A percentile compares a stretch with the other conserved stretches of the same genome.
Evolutionary conservation across 2,113 vertebrate genomes (phyloP).

Genomic region (Aspidoscelis tigris): DNA sequence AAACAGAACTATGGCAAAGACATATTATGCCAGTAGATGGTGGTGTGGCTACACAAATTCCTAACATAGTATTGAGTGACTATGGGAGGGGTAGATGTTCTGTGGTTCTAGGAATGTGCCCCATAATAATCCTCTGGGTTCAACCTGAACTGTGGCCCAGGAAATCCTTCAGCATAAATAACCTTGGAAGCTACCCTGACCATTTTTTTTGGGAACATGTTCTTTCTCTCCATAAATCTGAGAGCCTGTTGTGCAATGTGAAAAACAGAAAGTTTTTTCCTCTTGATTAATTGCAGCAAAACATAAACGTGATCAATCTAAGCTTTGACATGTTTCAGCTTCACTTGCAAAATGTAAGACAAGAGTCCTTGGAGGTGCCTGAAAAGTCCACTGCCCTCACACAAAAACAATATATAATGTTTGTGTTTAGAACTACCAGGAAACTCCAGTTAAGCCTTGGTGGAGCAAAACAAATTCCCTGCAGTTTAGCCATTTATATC

Average conservation of each 20-base stretch:
- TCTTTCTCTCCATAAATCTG: slow-evolving; percentile 63
- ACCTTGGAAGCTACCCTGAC: slow-evolving; percentile 61
- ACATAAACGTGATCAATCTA: slow-evolving; percentile 65
- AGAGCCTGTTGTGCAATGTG: slow-evolving; percentile 67
- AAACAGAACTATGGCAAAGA: neutral
- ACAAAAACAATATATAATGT: slow-evolving; percentile 27
- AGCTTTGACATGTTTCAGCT: slow-evolving; percentile 65
- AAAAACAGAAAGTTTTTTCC: slow-evolving; percentile 62
- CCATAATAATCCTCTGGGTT: slow-evolving; percentile 56
- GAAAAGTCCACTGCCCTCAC: slow-evolving; percentile 26
- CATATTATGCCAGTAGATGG: slow-evolving; percentile 63
- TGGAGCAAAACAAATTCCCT: slow-evolving; percentile 13
- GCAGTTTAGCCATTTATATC: neutral
- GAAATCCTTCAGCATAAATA: slow-evolving; percentile 67
- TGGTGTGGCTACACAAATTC: slow-evolving; percentile 58
- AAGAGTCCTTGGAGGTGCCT: slow-evolving; percentile 39
- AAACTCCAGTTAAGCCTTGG: slow-evolving; percentile 17
- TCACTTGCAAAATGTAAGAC: slow-evolving; percentile 47
- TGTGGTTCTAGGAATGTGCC: slow-evolving; percentile 56
- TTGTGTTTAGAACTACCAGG: neutral
- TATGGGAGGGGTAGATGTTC: slow-evolving; percentile 14
- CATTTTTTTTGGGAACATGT: slow-evolving; percentile 55
- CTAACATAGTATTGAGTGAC: neutral
- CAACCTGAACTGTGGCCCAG: slow-evolving; percentile 66
- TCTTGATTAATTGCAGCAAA: slow-evolving; percentile 70